Conservation (phyloP, 2,113 vertebrate genomes). For the Chionomys nivalis region DNA sequence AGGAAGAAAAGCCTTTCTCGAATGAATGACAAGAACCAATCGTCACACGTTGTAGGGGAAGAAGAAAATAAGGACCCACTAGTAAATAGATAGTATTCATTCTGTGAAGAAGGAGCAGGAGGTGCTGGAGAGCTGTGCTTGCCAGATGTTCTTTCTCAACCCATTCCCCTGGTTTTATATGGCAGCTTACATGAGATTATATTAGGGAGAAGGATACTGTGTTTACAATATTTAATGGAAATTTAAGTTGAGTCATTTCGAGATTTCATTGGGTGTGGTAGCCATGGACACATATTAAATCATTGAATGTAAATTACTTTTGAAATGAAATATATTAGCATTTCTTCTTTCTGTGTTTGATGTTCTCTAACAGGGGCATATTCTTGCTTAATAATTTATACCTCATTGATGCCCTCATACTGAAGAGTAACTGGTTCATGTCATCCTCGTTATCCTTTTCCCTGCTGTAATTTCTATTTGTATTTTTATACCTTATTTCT, state of each 20-base stretch:
- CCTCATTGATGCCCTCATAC: not conserved
- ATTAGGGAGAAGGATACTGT: not conserved
- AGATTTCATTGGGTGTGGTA: not conserved
- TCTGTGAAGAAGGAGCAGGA: not conserved
- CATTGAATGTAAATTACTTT: not conserved
- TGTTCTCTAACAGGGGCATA: not conserved
- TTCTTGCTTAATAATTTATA: not conserved
- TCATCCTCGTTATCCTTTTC: not conserved
- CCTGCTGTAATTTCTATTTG: not conserved
- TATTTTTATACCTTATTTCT: not conserved
- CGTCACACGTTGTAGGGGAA: not conserved
- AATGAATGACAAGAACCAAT: not conserved
- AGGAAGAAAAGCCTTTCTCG: not conserved
- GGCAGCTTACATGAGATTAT: not conserved
- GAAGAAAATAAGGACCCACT: not conserved
- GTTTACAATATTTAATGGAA: not conserved
- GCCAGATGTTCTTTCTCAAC: not conserved
- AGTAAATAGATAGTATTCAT: not conserved
- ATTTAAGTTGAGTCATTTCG: not conserved
- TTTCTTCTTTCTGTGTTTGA: not conserved
- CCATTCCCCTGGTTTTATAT: not conserved
- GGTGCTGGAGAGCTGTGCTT: not conserved
- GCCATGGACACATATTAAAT: not conserved
- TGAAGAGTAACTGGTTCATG: fast-evolving
- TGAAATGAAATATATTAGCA: not conserved